Evolutionary conservation across 2,797 vertebrate genomes (phyloP).

Genomic region (Microctenopoma stevenorrisi): DNA sequence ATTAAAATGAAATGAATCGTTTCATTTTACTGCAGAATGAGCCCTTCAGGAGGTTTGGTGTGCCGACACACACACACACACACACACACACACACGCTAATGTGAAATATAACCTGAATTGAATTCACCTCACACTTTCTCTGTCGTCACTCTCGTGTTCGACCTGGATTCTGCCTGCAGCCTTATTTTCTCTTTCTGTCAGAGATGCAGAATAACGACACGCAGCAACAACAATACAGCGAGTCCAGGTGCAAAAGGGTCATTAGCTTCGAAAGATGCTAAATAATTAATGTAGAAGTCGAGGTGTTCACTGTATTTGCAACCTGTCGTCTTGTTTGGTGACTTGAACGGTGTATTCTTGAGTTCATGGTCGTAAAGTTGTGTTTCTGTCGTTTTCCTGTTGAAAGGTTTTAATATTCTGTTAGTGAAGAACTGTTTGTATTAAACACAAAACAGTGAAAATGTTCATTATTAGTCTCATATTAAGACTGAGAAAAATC

Average conservation of each 20-base stretch:
- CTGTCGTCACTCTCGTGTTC: slow-evolving; percentile 19
- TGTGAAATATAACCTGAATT: slow-evolving; percentile 8
- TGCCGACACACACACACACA: slow-evolving; percentile 1
- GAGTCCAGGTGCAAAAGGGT: neutral
- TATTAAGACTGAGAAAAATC: too few species aligned
- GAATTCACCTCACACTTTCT: slow-evolving; percentile 14
- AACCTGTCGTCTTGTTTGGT: too few species aligned
- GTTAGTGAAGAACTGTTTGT: too few species aligned
- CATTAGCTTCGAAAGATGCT: neutral
- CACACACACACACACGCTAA: slow-evolving; percentile 2
- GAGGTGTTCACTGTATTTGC: too few species aligned
- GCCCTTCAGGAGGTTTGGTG: slow-evolving; percentile 35
- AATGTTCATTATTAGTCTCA: too few species aligned
- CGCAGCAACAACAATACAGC: neutral
- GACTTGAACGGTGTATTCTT: too few species aligned
- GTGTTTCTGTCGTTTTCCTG: too few species aligned
- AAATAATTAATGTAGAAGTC: too few species aligned
- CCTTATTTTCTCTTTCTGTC: neutral
- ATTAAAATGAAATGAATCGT: slow-evolving; percentile 64
- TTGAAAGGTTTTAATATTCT: too few species aligned
- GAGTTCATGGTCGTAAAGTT: too few species aligned
- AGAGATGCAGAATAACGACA: neutral
- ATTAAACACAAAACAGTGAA: too few species aligned
- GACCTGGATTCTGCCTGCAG: slow-evolving; percentile 22
- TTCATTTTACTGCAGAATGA: slow-evolving; percentile 50